phyloP scores from a whole-genome alignment of 1,140 invertebrate species.

The Cephus cinctus region DNA sequence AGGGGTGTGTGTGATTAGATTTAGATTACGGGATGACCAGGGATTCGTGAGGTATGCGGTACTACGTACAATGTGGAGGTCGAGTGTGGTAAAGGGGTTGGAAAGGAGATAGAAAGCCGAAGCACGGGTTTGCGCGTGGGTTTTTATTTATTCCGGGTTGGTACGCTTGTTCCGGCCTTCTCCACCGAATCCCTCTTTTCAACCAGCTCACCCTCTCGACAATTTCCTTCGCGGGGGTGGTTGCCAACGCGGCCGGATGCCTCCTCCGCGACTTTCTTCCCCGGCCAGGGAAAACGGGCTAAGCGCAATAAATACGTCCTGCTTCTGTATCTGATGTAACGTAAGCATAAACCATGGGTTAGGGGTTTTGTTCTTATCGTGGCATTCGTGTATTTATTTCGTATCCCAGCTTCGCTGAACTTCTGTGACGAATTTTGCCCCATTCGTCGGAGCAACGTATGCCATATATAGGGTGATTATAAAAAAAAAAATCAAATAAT shows the following conservation, averaged over 20 bases:
- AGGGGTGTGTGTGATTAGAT: too few relatives aligned
- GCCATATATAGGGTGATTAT: too few relatives aligned
- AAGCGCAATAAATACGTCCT: too few relatives aligned
- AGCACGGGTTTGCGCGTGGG: conserved; percentile 24
- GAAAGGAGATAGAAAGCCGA: conserved; percentile 18
- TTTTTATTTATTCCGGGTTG: conserved; percentile 45
- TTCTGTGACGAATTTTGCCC: too few relatives aligned
- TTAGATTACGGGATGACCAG: conserved; percentile 24
- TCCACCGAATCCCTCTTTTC: conserved; percentile 35
- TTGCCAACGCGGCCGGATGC: conserved; percentile 29
- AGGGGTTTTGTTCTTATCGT: too few relatives aligned
- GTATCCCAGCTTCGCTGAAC: too few relatives aligned
- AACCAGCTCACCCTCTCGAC: conserved; percentile 27
- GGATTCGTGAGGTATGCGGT: conserved; percentile 27
- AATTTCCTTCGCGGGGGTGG: conserved; percentile 29
- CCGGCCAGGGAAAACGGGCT: too few relatives aligned
- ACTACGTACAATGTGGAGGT: conserved; percentile 22
- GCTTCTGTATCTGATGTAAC: too few relatives aligned
- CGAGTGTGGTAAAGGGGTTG: conserved; percentile 3
- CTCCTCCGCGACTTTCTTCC: conserved; percentile 36
- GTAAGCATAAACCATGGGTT: too few relatives aligned
- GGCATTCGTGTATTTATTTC: too few relatives aligned
- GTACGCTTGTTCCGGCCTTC: conserved; percentile 38
- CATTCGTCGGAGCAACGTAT: too few relatives aligned
- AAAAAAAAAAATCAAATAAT: too few relatives aligned